Evolutionary conservation across 1,140 invertebrate genomes (phyloP).

Genomic region (Ridgeia piscesae): DNA sequence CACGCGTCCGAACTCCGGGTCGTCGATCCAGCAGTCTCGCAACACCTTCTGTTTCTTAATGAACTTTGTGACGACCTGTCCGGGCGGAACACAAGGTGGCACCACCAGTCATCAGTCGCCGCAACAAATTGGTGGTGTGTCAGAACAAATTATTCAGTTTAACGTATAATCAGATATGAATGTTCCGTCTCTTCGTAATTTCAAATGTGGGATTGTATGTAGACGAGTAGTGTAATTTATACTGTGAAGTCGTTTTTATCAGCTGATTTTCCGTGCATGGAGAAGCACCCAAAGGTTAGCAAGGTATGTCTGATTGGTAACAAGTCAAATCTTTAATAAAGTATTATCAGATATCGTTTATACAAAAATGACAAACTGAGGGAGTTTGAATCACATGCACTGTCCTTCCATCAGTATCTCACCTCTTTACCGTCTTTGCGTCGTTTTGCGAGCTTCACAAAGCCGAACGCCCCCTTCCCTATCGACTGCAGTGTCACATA

Average conservation of each 20-base stretch:
- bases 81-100: constrained; percentile 1
- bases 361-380: too few relatives aligned
- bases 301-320: too few relatives aligned
- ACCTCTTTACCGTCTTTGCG: constrained; percentile 66
- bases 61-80: constrained; percentile 75
- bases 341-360: too few relatives aligned
- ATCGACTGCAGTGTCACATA: constrained; percentile 73
- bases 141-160: neutral
- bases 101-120: neutral
- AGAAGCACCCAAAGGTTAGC: too few relatives aligned
- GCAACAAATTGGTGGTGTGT: neutral
- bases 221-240: neutral
- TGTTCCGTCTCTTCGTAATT: neutral
- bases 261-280: too few relatives aligned
- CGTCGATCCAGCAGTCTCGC: constrained; percentile 70
- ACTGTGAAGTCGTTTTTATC: too few relatives aligned
- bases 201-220: neutral
- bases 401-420: constrained; percentile 25
- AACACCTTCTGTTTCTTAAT: constrained; percentile 72
- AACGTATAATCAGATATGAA: neutral
- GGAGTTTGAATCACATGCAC: too few relatives aligned
- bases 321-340: too few relatives aligned
- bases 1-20: constrained; percentile 60
- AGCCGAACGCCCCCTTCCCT: constrained; percentile 76
- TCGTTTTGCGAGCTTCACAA: constrained; percentile 70